These are phyloP conservation scores for Rhyacophila evoluta DNA, from an alignment of 2,888 invertebrate species.

Conservation along the genomic window DNA sequence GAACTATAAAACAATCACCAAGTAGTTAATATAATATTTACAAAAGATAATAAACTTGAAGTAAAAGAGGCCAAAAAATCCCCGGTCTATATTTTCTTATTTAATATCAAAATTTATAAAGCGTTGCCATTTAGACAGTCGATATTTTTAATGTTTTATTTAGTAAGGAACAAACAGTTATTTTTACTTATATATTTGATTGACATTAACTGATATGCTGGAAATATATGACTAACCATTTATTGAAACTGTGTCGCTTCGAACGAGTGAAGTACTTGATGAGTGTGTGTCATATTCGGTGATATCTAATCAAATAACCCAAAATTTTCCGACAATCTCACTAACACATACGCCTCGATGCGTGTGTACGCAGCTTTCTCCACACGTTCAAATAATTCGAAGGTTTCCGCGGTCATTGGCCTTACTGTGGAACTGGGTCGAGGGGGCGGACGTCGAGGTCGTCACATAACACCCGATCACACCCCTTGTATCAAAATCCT, in stretches of 20 bases:
- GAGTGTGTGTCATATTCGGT: neutral
- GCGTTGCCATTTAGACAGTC: too few relatives aligned
- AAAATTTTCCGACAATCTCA: slow-evolving; percentile 5
- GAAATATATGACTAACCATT: too few relatives aligned
- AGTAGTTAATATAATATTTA: neutral
- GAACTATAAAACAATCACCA: neutral
- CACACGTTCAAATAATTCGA: neutral
- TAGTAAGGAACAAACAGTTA: too few relatives aligned
- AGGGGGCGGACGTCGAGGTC: neutral
- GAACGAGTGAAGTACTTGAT: neutral
- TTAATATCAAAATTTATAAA: too few relatives aligned
- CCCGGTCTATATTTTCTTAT: too few relatives aligned
- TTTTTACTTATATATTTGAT: too few relatives aligned
- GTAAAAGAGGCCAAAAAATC: neutral
- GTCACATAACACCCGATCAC: neutral
- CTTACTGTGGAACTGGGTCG: neutral
- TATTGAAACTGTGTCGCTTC: too few relatives aligned
- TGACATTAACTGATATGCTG: neutral
- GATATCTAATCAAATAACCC: neutral
- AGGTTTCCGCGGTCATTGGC: slow-evolving; percentile 25
- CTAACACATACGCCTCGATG: neutral
- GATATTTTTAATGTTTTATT: too few relatives aligned
- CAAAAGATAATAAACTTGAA: neutral
- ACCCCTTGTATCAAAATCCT: neutral
- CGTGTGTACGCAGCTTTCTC: neutral